Percentiles rank a stretch among this genome's conserved stretches.
These are phyloP conservation scores for Nothocercus julius DNA, from an alignment of 2,113 vertebrate genomes.

Conservation along the genomic window DNA sequence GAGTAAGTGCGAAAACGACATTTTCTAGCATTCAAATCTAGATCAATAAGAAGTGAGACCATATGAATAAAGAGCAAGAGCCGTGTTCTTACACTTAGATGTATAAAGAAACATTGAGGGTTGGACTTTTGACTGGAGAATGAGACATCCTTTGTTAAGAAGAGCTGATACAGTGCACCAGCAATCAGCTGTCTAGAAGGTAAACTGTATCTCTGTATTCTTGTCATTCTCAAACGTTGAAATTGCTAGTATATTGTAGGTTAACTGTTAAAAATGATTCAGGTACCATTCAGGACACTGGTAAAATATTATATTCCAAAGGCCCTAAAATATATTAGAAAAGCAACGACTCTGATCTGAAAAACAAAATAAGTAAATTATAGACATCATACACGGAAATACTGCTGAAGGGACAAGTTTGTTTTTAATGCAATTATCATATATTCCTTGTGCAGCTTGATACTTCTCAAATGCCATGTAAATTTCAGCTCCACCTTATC, in stretches of 20 bases:
- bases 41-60: constrained; percentile 36
- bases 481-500: constrained; percentile 4
- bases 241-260: neutral
- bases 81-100: constrained; percentile 45
- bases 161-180: neutral
- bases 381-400: neutral
- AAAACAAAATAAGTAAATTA: constrained; percentile 5
- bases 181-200: neutral
- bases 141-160: neutral
- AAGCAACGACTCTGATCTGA: neutral
- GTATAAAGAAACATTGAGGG: constrained; percentile 44
- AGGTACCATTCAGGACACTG: constrained; percentile 19
- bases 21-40: constrained; percentile 22
- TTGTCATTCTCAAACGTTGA: constrained; percentile 17
- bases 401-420: neutral
- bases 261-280: neutral
- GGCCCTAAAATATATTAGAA: neutral
- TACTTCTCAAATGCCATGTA: neutral
- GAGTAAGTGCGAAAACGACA: constrained; percentile 63
- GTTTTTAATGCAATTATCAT: neutral
- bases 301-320: neutral
- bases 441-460: neutral
- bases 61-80: neutral
- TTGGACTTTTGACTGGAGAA: constrained; percentile 37
- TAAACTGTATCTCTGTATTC: constrained; percentile 29